Conservation (phyloP, 92 coral and sea anemone species). For the Ricordea florida region DNA sequence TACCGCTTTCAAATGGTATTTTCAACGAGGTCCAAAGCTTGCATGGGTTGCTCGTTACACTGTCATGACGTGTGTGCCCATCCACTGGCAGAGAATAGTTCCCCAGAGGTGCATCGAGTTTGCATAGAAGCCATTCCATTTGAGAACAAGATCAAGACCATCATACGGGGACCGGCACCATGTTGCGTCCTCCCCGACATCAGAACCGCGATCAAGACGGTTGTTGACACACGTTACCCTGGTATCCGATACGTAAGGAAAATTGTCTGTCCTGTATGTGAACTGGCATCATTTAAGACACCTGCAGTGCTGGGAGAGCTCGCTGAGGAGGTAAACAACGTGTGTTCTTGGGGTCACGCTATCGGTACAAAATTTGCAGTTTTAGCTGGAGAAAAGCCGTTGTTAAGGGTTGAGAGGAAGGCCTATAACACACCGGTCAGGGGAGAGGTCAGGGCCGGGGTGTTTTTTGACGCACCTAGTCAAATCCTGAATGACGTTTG, state of each 20-base stretch:
- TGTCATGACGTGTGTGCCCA: constrained; percentile 42
- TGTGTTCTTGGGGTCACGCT: constrained; percentile 75
- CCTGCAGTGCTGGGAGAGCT: constrained; percentile 47
- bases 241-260: constrained; percentile 68
- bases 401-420: background rate
- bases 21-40: constrained; percentile 62
- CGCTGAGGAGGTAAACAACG: constrained; percentile 24
- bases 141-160: constrained; percentile 53
- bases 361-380: constrained; percentile 59
- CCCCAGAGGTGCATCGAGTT: constrained; percentile 57
- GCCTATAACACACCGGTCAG: constrained; percentile 4
- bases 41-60: constrained; percentile 63
- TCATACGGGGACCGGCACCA: constrained; percentile 71
- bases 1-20: constrained; percentile 73
- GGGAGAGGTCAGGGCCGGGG: constrained; percentile 41
- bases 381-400: constrained; percentile 57
- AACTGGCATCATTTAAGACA: constrained; percentile 33
- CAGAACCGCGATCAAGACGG: constrained; percentile 60
- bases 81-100: constrained; percentile 50
- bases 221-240: constrained; percentile 75
- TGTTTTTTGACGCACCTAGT: constrained; percentile 29
- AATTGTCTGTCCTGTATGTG: constrained; percentile 71
- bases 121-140: constrained; percentile 69
- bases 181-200: constrained; percentile 85
- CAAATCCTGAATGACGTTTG: constrained; percentile 56